Evolutionary conservation across 2,888 invertebrate species (phyloP).

Genomic region (Ypsolopha scabrella): DNA sequence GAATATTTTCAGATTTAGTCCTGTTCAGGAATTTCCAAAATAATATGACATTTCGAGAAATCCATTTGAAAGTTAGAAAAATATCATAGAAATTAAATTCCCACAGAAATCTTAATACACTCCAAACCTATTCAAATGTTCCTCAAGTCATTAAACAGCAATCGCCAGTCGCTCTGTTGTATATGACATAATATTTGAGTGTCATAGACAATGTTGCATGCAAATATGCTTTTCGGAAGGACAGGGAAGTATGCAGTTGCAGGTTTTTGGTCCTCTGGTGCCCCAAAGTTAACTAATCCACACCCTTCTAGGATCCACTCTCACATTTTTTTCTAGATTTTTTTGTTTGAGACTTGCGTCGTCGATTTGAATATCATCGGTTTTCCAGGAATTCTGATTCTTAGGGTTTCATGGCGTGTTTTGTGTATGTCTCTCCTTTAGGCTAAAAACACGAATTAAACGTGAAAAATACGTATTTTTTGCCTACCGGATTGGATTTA

Average conservation of each 20-base stretch:
- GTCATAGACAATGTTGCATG: conserved; percentile 45
- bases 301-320: conserved; percentile 7
- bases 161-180: conserved; percentile 28
- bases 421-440: not conserved
- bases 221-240: conserved; percentile 52
- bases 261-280: conserved; percentile 18
- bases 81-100: conserved; percentile 9
- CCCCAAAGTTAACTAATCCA: conserved; percentile 8
- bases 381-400: conserved; percentile 1
- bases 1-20: too few relatives aligned
- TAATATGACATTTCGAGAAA: not conserved
- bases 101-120: conserved; percentile 5
- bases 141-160: conserved; percentile 2
- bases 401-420: not conserved
- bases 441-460: not conserved
- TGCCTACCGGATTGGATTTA: not conserved
- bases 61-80: not conserved
- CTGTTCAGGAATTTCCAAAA: not conserved
- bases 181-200: conserved; percentile 21
- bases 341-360: not conserved
- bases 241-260: conserved; percentile 55
- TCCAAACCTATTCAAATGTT: not conserved
- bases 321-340: not conserved
- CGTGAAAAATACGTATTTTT: not conserved
- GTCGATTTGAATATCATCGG: not conserved